phyloP scores from a whole-genome alignment of 2,797 vertebrate species.

The Mormyrus proboscirostris region DNA sequence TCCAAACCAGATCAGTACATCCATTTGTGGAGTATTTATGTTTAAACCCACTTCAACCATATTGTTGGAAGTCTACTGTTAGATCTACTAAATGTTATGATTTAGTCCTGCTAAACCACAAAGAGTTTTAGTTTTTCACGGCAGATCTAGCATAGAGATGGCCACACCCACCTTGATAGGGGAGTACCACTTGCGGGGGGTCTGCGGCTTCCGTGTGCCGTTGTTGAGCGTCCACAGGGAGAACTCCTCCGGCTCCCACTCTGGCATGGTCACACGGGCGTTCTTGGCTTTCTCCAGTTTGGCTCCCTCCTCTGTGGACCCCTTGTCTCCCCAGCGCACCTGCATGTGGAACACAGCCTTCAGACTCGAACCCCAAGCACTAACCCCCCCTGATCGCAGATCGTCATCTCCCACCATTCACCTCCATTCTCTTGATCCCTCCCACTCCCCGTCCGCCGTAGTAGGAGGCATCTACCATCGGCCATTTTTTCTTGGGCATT shows the following conservation, averaged over 20 bases:
- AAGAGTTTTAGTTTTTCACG: background rate
- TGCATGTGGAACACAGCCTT: slow-evolving; percentile 38
- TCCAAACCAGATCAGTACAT: background rate
- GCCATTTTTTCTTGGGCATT: slow-evolving; percentile 90
- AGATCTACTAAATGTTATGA: background rate
- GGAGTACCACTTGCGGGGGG: slow-evolving; percentile 84
- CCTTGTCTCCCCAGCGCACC: slow-evolving; percentile 96
- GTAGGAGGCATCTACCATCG: slow-evolving; percentile 93
- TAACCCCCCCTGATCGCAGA: background rate
- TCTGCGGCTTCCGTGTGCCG: slow-evolving; percentile 56
- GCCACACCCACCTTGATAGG: slow-evolving; percentile 75
- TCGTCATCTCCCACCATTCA: slow-evolving; percentile 36
- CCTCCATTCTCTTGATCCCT: slow-evolving; percentile 98
- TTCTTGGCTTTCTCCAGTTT: slow-evolving; percentile 96
- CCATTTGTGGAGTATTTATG: background rate
- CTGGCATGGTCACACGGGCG: slow-evolving; percentile 86
- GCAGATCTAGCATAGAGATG: background rate
- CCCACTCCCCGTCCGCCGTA: slow-evolving; percentile 93
- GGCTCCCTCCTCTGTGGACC: slow-evolving; percentile 94
- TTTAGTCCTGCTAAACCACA: background rate
- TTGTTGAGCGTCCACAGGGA: slow-evolving; percentile 66
- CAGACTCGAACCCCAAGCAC: background rate
- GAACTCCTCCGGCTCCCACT: slow-evolving; percentile 73
- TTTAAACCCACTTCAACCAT: background rate
- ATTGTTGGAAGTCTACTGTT: background rate